A percentile compares a stretch with the other conserved stretches of the same genome.
Conservation (phyloP, 2,888 invertebrate genomes). For the Pediacus dermestoides region DNA sequence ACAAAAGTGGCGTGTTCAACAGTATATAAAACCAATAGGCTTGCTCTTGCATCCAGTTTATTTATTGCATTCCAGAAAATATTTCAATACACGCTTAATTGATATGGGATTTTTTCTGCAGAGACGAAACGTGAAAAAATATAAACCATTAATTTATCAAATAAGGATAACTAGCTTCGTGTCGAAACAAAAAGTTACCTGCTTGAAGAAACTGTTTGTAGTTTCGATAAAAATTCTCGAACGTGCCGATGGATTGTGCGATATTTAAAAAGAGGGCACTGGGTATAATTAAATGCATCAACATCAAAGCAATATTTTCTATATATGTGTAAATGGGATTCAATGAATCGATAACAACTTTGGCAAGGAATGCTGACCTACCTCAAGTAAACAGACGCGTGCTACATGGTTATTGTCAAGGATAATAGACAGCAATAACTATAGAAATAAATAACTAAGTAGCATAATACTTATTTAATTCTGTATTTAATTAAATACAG, state of each 20-base stretch:
- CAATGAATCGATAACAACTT: conserved; percentile 45
- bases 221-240: conserved; percentile 22
- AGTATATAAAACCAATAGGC: conserved; percentile 1
- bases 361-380: conserved; percentile 46
- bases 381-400: conserved; percentile 36
- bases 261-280: conserved; percentile 25
- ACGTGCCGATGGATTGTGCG: conserved; percentile 17
- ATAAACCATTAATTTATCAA: not conserved
- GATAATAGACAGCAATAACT: conserved; percentile 23
- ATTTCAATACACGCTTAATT: not conserved
- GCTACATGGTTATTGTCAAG: conserved; percentile 39
- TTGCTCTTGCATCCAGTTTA: not conserved
- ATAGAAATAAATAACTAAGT: conserved; percentile 11
- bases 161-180: not conserved
- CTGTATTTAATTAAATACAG: no score
- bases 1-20: conserved; percentile 5
- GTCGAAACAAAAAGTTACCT: conserved; percentile 1
- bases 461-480: conserved; percentile 1
- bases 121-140: no score
- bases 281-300: conserved; percentile 27
- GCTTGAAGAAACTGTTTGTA: not conserved
- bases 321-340: conserved; percentile 44
- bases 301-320: conserved; percentile 34
- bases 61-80: conserved; percentile 3
- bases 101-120: no score